Conservation (phyloP, 2,113 vertebrate genomes). For the Charina bottae region DNA sequence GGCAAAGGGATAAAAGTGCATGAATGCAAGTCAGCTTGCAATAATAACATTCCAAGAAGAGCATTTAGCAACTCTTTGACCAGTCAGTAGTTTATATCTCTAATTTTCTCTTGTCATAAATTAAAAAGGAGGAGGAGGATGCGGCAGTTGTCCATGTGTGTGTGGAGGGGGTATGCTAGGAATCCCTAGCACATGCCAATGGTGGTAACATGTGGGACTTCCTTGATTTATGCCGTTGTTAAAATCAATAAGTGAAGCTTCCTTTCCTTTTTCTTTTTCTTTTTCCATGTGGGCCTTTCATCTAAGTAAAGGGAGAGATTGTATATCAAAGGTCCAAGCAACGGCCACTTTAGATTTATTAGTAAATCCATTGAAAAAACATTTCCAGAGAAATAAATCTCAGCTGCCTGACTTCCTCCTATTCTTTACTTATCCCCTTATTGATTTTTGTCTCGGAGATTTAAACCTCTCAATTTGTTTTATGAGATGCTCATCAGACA, state of each 20-base stretch:
- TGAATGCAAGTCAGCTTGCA: not conserved
- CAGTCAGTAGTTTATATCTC: not conserved
- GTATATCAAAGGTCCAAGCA: slow-evolving; percentile 61
- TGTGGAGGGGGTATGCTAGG: slow-evolving; percentile 19
- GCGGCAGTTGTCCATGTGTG: not conserved
- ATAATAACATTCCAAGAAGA: not conserved
- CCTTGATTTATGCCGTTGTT: not conserved
- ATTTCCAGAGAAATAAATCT: slow-evolving; percentile 76
- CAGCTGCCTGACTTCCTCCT: slow-evolving; percentile 67
- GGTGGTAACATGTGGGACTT: slow-evolving; percentile 36
- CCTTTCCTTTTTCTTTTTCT: slow-evolving; percentile 56
- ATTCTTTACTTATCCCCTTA: slow-evolving; percentile 71
- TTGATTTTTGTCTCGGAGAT: slow-evolving; percentile 72
- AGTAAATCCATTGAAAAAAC: slow-evolving; percentile 72
- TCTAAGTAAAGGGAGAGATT: slow-evolving; percentile 57
- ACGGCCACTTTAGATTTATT: slow-evolving; percentile 68
- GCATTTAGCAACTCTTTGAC: not conserved
- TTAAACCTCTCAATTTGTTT: slow-evolving; percentile 74
- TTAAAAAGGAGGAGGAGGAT: slow-evolving; percentile 34
- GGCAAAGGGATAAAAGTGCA: not conserved
- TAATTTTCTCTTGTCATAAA: slow-evolving; percentile 14
- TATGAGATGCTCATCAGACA: slow-evolving; percentile 66
- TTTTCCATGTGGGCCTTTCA: slow-evolving; percentile 56
- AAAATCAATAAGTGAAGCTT: slow-evolving; percentile 36
- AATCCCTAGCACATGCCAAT: slow-evolving; percentile 55